A percentile compares a stretch with the other conserved stretches of the same genome.
Evolutionary conservation across 2,888 invertebrate species (phyloP).

Genomic region (Leucophenga maculata): DNA sequence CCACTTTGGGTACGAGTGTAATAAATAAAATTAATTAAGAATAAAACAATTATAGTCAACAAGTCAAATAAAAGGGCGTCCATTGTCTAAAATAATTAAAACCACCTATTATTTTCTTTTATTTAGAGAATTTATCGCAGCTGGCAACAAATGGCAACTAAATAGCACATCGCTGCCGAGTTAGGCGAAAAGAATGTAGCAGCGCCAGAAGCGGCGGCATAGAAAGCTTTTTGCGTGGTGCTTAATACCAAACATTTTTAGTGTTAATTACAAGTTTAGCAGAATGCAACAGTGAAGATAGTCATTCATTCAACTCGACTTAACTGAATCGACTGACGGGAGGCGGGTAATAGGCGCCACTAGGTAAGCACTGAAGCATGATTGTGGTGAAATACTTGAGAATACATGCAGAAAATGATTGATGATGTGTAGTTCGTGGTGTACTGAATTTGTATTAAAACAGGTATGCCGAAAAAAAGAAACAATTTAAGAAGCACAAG

Average conservation of each 20-base stretch:
- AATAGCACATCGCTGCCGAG: background rate
- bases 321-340: background rate
- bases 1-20: no score
- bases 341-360: background rate
- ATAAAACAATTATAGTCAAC: no score
- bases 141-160: background rate
- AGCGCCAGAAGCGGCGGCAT: constrained; percentile 42
- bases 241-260: constrained; percentile 43
- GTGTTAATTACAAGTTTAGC: constrained; percentile 42
- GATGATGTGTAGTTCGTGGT: background rate
- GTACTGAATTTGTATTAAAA: background rate
- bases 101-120: no score
- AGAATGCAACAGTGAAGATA: constrained; percentile 31
- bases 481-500: constrained; percentile 10
- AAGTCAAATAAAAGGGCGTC: no score
- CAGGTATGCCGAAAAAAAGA: background rate
- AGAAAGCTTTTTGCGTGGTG: constrained; percentile 43
- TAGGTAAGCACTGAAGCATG: no score
- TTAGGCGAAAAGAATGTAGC: constrained; percentile 6
- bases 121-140: no score
- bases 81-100: no score
- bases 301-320: no score
- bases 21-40: no score
- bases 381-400: background rate
- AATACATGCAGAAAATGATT: constrained; percentile 20